A percentile compares a stretch with the other conserved stretches of the same genome.
Evolutionary conservation across 2,888 invertebrate genomes (phyloP).

Genomic region (Brachyptera putata): DNA sequence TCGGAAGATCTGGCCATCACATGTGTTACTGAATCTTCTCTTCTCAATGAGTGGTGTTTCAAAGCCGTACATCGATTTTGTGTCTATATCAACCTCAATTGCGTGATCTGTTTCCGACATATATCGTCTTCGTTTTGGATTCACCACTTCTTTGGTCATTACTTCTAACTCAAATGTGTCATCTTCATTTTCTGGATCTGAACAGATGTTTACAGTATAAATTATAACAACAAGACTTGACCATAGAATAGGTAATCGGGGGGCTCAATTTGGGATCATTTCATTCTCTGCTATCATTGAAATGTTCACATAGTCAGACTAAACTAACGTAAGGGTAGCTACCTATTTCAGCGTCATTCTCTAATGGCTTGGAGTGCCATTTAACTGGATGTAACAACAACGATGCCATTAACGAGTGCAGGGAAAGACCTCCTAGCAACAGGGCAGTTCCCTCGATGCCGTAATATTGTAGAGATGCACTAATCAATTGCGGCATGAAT

Average conservation of each 20-base stretch:
- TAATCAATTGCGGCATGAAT: conserved; percentile 58
- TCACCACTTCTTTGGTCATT: neutral
- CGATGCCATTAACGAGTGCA: conserved; percentile 59
- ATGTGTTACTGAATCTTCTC: conserved; percentile 3
- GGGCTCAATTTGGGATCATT: too few species aligned
- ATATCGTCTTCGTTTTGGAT: conserved; percentile 19
- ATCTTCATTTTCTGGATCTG: too few species aligned
- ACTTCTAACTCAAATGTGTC: neutral
- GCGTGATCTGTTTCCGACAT: conserved; percentile 35
- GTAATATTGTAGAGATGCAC: conserved; percentile 52
- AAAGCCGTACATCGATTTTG: conserved; percentile 45
- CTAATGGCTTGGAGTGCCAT: conserved; percentile 58
- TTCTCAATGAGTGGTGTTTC: conserved; percentile 41
- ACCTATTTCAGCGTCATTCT: too few species aligned
- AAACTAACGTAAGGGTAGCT: too few species aligned
- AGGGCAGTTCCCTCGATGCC: conserved; percentile 59
- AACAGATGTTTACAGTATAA: too few species aligned
- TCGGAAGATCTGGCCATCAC: neutral
- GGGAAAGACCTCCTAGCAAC: conserved; percentile 57
- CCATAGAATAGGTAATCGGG: too few species aligned
- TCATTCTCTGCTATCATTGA: too few species aligned
- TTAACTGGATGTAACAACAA: conserved; percentile 61
- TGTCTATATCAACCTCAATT: conserved; percentile 44
- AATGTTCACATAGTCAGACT: too few species aligned
- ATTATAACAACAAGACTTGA: too few species aligned